Evolutionary conservation across 1,140 invertebrate genomes (phyloP).

Genomic region (Zaprionus africanus): DNA sequence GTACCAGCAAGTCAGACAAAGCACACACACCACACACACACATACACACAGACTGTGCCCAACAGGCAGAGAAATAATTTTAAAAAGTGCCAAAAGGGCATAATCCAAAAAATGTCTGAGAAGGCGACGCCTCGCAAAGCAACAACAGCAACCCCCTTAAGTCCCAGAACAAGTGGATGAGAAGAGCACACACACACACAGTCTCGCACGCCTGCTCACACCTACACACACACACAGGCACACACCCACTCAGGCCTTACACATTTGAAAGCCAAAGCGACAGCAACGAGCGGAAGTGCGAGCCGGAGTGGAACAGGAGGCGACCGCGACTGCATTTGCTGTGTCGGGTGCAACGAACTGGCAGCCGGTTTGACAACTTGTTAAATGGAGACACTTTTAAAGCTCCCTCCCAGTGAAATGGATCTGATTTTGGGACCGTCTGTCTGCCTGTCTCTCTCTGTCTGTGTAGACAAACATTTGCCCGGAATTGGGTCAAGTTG

Average conservation of each 20-base stretch:
- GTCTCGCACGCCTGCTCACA: not conserved
- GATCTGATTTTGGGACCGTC: not conserved
- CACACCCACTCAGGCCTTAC: not conserved
- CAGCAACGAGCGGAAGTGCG: conserved; percentile 72
- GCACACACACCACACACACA: conserved; percentile 21
- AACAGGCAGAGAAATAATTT: conserved; percentile 72
- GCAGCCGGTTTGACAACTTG: conserved; percentile 58
- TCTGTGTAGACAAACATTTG: not conserved
- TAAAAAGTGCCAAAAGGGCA: conserved; percentile 80
- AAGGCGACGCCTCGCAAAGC: conserved; percentile 54
- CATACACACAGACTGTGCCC: conserved; percentile 27
- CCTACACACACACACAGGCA: conserved; percentile 1
- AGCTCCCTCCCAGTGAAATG: conserved; percentile 32
- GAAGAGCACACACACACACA: conserved; percentile 56
- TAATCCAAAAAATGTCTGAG: conserved; percentile 71
- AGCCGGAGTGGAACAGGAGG: conserved; percentile 22
- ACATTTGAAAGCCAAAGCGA: conserved; percentile 55
- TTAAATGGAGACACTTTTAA: conserved; percentile 56
- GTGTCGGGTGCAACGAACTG: conserved; percentile 53
- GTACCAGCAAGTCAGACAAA: conserved; percentile 45
- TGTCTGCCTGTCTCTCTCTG: not conserved
- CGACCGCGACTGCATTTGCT: conserved; percentile 38
- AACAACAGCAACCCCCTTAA: conserved; percentile 80
- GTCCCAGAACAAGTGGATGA: conserved; percentile 64
- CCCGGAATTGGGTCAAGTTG: conserved; percentile 12